Evolutionary conservation across 2,888 invertebrate species (phyloP).

Genomic region (Ptychoptera albimana): DNA sequence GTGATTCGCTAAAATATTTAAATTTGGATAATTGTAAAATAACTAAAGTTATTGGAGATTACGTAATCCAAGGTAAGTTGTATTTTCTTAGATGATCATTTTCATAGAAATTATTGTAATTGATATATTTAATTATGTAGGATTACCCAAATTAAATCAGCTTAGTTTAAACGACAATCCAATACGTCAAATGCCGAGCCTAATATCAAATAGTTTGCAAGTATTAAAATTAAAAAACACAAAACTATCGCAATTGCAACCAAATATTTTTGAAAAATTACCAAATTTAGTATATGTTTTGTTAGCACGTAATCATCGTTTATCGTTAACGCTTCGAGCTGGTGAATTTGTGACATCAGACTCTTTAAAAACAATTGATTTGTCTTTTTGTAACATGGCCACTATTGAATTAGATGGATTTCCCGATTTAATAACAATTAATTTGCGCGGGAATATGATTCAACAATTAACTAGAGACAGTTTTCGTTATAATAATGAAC

Average conservation of each 20-base stretch:
- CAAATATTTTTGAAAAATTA: constrained; percentile 38
- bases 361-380: constrained; percentile 39
- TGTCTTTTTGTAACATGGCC: constrained; percentile 45
- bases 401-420: constrained; percentile 42
- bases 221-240: constrained; percentile 42
- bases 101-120: neutral
- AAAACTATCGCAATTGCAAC: constrained; percentile 34
- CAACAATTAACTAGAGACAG: constrained; percentile 38
- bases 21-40: constrained; percentile 47
- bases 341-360: constrained; percentile 32
- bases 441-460: constrained; percentile 47
- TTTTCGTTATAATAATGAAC: constrained; percentile 42
- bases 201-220: constrained; percentile 36
- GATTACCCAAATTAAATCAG: constrained; percentile 35
- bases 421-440: constrained; percentile 39
- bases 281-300: constrained; percentile 41
- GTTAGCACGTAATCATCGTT: constrained; percentile 42
- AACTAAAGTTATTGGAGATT: constrained; percentile 32
- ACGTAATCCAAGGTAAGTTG: constrained; percentile 3
- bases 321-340: constrained; percentile 26
- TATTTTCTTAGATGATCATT: neutral
- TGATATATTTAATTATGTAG: constrained; percentile 30
- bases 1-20: constrained; percentile 38
- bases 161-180: constrained; percentile 39
- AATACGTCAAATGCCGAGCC: constrained; percentile 29